Conservation (phyloP, 1,140 invertebrate species). For the Zaprionus ghesquierei region DNA sequence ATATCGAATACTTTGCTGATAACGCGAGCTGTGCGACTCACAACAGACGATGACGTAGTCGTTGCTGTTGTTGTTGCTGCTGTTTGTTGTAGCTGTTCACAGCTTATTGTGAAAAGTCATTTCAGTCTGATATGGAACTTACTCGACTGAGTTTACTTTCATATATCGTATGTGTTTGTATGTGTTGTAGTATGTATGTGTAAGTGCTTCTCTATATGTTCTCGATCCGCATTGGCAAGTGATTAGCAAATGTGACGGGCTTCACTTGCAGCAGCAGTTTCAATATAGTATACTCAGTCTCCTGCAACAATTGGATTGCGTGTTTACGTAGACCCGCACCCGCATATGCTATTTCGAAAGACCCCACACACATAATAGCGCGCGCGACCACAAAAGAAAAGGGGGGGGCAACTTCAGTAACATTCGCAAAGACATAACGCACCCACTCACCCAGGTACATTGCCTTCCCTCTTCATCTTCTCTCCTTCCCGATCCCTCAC, state of each 20-base stretch:
- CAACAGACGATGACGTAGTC: not conserved
- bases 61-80: not conserved
- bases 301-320: slow-evolving; percentile 18
- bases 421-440: slow-evolving; percentile 43
- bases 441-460: too few species aligned
- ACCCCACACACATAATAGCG: slow-evolving; percentile 32
- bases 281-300: too few species aligned
- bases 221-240: slow-evolving; percentile 22
- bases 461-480: not conserved
- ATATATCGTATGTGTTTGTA: not conserved
- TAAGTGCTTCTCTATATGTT: not conserved
- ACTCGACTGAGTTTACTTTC: slow-evolving; percentile 12
- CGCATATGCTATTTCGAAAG: slow-evolving; percentile 32
- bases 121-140: slow-evolving; percentile 46
- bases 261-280: slow-evolving; percentile 5
- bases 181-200: not conserved
- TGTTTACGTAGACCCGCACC: slow-evolving; percentile 4
- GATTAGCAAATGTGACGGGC: slow-evolving; percentile 28
- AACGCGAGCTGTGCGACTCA: slow-evolving; percentile 22
- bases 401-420: slow-evolving; percentile 8
- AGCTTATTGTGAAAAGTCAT: slow-evolving; percentile 57
- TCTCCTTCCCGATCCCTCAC: slow-evolving; percentile 14
- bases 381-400: slow-evolving; percentile 14
- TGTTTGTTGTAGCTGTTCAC: slow-evolving; percentile 31
- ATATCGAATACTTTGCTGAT: slow-evolving; percentile 50